phyloP scores from a whole-genome alignment of 2,888 invertebrate species.

The Abrostola triplasia region DNA sequence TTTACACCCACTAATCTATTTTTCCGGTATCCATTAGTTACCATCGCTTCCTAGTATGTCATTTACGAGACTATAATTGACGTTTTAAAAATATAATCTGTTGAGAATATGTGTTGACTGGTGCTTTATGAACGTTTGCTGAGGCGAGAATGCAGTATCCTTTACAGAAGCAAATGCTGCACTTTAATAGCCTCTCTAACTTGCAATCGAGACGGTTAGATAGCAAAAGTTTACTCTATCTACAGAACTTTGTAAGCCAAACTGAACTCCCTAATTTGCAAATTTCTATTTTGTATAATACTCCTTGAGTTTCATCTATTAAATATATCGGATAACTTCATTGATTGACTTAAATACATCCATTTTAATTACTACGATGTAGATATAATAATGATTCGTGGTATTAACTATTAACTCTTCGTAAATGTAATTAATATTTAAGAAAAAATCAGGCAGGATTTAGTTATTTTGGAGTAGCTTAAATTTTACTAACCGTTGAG shows the following conservation, averaged over 20 bases:
- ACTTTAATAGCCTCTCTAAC: background rate
- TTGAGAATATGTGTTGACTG: conserved; percentile 4
- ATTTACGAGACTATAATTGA: conserved; percentile 38
- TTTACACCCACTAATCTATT: conserved; percentile 41
- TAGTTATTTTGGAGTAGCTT: too few species aligned
- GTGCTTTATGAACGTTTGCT: background rate
- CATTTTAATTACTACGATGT: too few species aligned
- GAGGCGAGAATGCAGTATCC: background rate
- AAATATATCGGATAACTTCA: too few species aligned
- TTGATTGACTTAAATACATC: too few species aligned
- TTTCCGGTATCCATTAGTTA: conserved; percentile 47
- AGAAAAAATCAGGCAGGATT: too few species aligned
- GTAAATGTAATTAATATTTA: too few species aligned
- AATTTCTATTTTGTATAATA: too few species aligned
- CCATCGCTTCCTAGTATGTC: conserved; percentile 35
- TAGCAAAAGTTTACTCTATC: background rate
- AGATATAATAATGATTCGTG: too few species aligned
- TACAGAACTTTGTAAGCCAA: background rate
- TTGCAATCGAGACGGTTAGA: background rate
- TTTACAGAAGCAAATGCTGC: background rate
- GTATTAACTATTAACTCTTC: too few species aligned
- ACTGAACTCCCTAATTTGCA: too few species aligned
- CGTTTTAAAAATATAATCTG: conserved; percentile 46
- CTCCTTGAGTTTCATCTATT: too few species aligned
- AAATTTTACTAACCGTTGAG: too few species aligned